Evolutionary conservation across 2,888 invertebrate species (phyloP).

Genomic region (Synanthedon myopaeformis): DNA sequence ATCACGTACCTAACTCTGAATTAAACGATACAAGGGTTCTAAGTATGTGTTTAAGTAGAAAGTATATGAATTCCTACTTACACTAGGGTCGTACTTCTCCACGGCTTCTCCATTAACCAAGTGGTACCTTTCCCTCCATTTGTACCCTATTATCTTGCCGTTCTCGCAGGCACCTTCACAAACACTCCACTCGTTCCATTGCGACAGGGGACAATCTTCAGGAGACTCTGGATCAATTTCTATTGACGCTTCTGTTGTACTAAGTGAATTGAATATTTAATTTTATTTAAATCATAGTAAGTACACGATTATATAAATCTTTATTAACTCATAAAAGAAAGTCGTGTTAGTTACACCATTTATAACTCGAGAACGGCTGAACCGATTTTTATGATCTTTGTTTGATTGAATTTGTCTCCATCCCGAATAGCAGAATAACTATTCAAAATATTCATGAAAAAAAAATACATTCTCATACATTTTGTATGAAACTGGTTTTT

Average conservation of each 20-base stretch:
- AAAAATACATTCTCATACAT: no score
- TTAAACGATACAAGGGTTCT: not conserved
- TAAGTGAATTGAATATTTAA: not conserved
- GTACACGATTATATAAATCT: no score
- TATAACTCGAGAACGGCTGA: no score
- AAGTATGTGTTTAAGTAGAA: not conserved
- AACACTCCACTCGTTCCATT: conserved; percentile 47
- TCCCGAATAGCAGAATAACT: no score
- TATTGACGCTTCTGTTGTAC: not conserved
- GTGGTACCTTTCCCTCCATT: conserved; percentile 48
- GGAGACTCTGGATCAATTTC: not conserved
- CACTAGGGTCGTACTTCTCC: conserved; percentile 50
- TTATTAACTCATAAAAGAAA: no score
- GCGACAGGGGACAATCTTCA: conserved; percentile 43
- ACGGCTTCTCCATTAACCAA: conserved; percentile 48
- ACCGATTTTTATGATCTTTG: no score
- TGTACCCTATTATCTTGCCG: conserved; percentile 32
- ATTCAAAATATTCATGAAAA: no score
- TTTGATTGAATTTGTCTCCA: no score
- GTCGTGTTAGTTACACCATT: no score
- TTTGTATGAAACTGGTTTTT: no score
- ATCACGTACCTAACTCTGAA: not conserved
- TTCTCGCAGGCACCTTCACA: conserved; percentile 47
- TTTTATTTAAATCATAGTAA: no score
- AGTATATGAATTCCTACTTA: conserved; percentile 15